phyloP scores from a whole-genome alignment of 2,888 invertebrate genomes.

The Rhyacophila evoluta region DNA sequence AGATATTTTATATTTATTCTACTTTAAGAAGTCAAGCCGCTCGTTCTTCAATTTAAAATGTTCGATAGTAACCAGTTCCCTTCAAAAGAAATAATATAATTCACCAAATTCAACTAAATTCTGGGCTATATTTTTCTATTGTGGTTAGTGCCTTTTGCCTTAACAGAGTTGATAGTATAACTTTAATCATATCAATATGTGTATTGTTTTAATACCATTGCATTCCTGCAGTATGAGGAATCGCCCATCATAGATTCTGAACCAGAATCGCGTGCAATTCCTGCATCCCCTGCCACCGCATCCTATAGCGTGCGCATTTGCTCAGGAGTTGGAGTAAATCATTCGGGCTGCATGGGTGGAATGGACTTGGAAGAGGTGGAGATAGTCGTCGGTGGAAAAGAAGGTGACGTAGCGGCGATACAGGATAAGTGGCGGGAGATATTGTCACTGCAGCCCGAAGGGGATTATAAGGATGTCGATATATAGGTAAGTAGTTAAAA shows the following conservation, averaged over 20 bases:
- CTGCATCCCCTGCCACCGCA: conserved; percentile 60
- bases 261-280: conserved; percentile 72
- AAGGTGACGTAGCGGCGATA: conserved; percentile 71
- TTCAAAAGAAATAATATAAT: no score
- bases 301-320: conserved; percentile 65
- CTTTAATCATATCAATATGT: no score
- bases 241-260: conserved; percentile 78
- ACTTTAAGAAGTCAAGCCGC: no score
- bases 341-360: conserved; percentile 66
- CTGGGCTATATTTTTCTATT: no score
- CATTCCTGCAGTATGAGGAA: conserved; percentile 72
- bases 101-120: no score
- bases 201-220: not conserved
- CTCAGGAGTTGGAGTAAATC: conserved; percentile 66
- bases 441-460: conserved; percentile 70
- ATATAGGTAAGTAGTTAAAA: conserved; percentile 75
- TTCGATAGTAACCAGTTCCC: no score
- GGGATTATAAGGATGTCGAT: conserved; percentile 70
- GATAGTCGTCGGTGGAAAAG: conserved; percentile 74
- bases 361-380: conserved; percentile 71
- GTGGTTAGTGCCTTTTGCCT: no score
- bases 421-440: conserved; percentile 82
- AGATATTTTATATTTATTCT: no score
- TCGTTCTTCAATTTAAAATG: no score
- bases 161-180: no score